phyloP scores from a whole-genome alignment of 2,797 vertebrate species.

The Onychomys arenicola region DNA sequence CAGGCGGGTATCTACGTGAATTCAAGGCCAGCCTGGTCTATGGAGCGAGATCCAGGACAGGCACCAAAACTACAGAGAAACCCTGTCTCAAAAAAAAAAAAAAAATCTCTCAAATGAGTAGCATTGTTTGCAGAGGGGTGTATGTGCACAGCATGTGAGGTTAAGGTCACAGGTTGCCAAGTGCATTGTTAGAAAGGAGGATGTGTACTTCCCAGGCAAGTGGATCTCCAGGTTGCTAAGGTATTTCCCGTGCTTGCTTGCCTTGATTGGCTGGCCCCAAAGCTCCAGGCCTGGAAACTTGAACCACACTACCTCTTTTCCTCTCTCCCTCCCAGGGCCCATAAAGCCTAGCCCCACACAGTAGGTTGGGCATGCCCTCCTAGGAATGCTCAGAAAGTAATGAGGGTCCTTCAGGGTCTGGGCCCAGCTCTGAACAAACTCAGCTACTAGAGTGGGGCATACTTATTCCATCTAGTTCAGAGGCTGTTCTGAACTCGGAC shows the following conservation, averaged over 20 bases:
- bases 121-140: neutral
- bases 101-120: neutral
- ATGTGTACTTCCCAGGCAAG: neutral
- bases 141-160: neutral
- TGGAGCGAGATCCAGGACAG: no score
- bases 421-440: neutral
- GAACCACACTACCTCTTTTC: no score
- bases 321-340: neutral
- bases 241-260: neutral
- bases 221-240: neutral
- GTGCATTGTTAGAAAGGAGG: neutral
- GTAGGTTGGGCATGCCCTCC: neutral
- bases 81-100: no score
- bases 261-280: neutral
- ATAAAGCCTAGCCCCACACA: neutral
- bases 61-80: no score
- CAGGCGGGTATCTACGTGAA: no score
- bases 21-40: no score
- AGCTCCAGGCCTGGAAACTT: neutral
- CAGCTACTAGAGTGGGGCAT: rapidly evolving
- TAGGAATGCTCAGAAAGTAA: neutral
- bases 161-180: neutral
- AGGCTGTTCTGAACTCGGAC: neutral
- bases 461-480: no score
- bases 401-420: neutral